Evolutionary conservation across 2,113 vertebrate species (phyloP).

Genomic region (Furnarius figulus): DNA sequence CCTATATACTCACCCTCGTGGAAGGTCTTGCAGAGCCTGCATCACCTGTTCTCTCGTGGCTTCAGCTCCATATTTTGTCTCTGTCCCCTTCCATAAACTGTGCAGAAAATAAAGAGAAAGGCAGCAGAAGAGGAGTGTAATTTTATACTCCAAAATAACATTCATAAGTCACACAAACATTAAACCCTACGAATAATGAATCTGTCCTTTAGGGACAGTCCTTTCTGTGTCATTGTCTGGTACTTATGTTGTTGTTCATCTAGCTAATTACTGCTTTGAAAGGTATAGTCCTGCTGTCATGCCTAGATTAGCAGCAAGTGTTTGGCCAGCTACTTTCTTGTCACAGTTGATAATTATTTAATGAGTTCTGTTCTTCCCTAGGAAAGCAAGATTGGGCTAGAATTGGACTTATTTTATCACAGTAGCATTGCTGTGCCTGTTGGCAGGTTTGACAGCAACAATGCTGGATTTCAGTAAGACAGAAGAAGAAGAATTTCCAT

Average conservation of each 20-base stretch:
- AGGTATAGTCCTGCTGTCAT: conserved; percentile 64
- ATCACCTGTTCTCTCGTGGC: neutral
- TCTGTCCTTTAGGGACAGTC: conserved; percentile 71
- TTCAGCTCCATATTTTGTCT: conserved; percentile 6
- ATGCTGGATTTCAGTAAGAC: conserved; percentile 49
- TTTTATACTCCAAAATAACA: conserved; percentile 65
- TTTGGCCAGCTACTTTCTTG: conserved; percentile 67
- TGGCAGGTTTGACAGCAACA: conserved; percentile 42
- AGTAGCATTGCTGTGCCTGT: conserved; percentile 20
- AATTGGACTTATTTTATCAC: conserved; percentile 61
- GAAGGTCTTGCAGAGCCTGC: neutral
- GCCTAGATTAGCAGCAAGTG: conserved; percentile 65
- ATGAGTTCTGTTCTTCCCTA: conserved; percentile 66
- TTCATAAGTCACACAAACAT: conserved; percentile 67
- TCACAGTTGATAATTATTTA: conserved; percentile 63
- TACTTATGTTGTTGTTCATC: conserved; percentile 63
- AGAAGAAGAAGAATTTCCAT: conserved; percentile 70
- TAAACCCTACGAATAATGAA: conserved; percentile 65
- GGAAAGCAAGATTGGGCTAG: conserved; percentile 63
- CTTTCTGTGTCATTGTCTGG: conserved; percentile 51
- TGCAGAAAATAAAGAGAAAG: conserved; percentile 43
- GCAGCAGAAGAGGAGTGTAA: conserved; percentile 28
- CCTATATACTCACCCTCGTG: neutral
- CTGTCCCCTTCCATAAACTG: neutral
- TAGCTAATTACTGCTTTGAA: conserved; percentile 65